A percentile compares a stretch with the other conserved stretches of the same genome.
Evolutionary conservation across 1,140 invertebrate genomes (phyloP).

Genomic region (Trichonephila clavipes): DNA sequence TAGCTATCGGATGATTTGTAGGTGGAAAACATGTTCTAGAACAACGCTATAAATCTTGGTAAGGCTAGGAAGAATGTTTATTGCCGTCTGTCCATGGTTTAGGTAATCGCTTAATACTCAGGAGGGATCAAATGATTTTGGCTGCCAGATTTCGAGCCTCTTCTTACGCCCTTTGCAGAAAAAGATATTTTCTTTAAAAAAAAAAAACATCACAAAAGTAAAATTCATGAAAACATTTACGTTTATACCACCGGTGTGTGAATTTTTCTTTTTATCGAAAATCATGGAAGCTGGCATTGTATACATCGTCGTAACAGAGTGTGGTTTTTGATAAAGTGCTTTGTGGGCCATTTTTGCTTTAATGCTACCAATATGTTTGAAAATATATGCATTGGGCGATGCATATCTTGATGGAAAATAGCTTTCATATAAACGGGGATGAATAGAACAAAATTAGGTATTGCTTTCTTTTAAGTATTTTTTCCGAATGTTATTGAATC

Average conservation of each 20-base stretch:
- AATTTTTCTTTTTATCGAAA: neutral
- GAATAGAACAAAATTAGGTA: neutral
- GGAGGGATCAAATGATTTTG: constrained; percentile 58
- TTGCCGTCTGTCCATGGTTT: constrained; percentile 46
- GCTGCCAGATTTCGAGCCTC: constrained; percentile 9
- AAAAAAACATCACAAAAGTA: neutral
- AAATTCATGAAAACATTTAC: constrained; percentile 8
- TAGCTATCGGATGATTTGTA: constrained; percentile 65
- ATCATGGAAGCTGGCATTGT: neutral
- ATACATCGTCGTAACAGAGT: neutral
- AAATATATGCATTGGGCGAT: neutral
- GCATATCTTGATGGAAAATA: neutral
- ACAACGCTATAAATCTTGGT: constrained; percentile 49
- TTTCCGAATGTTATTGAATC: neutral
- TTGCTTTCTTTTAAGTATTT: neutral
- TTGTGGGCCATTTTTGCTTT: constrained; percentile 13
- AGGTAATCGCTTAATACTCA: constrained; percentile 57
- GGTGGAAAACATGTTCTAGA: constrained; percentile 57
- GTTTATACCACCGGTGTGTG: neutral
- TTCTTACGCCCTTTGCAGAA: neutral
- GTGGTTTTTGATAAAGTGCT: constrained; percentile 5
- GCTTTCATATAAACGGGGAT: neutral
- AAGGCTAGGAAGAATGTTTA: constrained; percentile 58
- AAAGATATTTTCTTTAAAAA: neutral
- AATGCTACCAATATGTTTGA: neutral